These are phyloP conservation scores for Muscicapa comitata DNA, from an alignment of 2,797 vertebrate species.

Conservation along the genomic window DNA sequence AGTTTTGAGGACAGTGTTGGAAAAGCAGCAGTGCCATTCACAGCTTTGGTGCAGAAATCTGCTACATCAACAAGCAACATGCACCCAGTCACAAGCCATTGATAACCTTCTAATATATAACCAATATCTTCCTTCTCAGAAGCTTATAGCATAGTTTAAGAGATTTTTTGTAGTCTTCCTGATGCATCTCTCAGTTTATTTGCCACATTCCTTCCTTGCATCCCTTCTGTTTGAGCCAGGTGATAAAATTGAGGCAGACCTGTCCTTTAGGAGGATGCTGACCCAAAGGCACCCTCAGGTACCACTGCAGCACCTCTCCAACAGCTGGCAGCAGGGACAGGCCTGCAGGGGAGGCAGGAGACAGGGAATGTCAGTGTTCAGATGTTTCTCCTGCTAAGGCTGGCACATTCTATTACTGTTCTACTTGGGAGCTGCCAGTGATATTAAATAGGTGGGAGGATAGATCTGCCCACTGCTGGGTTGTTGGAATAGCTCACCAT, in stretches of 20 bases:
- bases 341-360: background rate
- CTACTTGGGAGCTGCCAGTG: background rate
- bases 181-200: background rate
- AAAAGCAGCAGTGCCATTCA: background rate
- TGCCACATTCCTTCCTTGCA: background rate
- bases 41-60: background rate
- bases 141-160: background rate
- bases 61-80: background rate
- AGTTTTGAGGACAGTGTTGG: background rate
- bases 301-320: background rate
- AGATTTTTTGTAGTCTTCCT: rapidly evolving
- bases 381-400: background rate
- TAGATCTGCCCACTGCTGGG: background rate
- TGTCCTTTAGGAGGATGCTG: background rate
- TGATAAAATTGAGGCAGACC: background rate
- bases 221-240: background rate
- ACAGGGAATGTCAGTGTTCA: background rate
- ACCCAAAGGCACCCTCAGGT: background rate
- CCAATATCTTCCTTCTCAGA: background rate
- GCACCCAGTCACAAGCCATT: background rate
- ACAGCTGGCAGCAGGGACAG: background rate
- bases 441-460: background rate
- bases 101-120: background rate
- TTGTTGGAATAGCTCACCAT: background rate
- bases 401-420: background rate